Conservation (phyloP, 2,888 invertebrate species). For the Monopis laevigella region DNA sequence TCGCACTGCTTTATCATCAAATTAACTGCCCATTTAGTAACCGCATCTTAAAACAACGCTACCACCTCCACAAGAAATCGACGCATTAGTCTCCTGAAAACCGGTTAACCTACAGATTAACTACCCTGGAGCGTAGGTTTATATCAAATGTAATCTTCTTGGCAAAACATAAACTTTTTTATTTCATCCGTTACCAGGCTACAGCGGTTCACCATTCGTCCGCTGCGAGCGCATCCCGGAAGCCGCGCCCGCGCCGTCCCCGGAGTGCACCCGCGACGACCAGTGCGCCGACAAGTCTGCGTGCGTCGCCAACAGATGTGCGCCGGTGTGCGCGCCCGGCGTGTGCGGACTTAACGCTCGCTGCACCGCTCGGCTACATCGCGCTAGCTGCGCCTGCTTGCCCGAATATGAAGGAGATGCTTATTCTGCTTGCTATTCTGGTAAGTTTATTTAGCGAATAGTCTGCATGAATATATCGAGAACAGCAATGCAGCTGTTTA, state of each 20-base stretch:
- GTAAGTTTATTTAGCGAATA: slow-evolving; percentile 35
- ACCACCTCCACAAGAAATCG: neutral
- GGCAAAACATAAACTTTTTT: too few relatives aligned
- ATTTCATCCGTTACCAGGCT: too few relatives aligned
- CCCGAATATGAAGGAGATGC: slow-evolving; percentile 88
- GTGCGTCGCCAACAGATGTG: slow-evolving; percentile 79
- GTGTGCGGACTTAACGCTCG: slow-evolving; percentile 82
- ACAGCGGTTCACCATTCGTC: slow-evolving; percentile 80
- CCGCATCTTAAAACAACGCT: too few relatives aligned
- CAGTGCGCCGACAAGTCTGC: slow-evolving; percentile 87
- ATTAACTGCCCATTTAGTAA: too few relatives aligned
- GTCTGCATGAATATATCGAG: too few relatives aligned
- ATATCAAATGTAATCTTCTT: slow-evolving; percentile 46
- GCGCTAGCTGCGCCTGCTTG: slow-evolving; percentile 83
- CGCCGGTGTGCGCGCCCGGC: slow-evolving; percentile 76
- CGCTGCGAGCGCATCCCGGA: slow-evolving; percentile 67
- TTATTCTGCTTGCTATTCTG: slow-evolving; percentile 78
- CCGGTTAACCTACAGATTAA: neutral
- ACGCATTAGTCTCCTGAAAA: too few relatives aligned
- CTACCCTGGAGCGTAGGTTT: neutral
- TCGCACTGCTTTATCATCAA: too few relatives aligned
- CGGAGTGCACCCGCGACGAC: slow-evolving; percentile 78
- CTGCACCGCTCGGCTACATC: slow-evolving; percentile 80
- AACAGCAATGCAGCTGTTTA: too few relatives aligned
- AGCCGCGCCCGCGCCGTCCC: slow-evolving; percentile 52